Evolutionary conservation across 2,797 vertebrate genomes (phyloP).

Genomic region (Pangasius krempfi): DNA sequence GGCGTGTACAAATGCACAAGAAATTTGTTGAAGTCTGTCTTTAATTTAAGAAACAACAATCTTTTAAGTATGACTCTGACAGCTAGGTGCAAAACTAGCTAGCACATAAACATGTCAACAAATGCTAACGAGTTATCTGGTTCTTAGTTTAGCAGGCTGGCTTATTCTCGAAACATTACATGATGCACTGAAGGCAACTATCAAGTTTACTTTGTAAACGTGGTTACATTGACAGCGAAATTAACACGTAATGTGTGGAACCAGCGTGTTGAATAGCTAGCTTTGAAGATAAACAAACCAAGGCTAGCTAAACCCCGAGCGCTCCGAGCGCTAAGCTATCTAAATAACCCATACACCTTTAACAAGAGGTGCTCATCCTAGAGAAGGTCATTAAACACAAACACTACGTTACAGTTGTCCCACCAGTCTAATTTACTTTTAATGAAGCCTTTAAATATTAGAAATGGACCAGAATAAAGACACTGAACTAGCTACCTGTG

Average conservation of each 20-base stretch:
- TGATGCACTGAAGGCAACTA: not conserved
- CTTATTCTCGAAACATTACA: not conserved
- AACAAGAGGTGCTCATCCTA: not conserved
- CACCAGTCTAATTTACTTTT: not conserved
- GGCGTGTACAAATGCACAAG: not conserved
- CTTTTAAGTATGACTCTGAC: not conserved
- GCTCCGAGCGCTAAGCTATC: not conserved
- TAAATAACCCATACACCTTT: not conserved
- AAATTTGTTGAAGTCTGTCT: not conserved
- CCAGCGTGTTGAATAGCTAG: not conserved
- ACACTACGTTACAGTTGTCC: not conserved
- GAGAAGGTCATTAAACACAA: not conserved
- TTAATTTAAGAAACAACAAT: not conserved
- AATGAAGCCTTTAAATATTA: not conserved
- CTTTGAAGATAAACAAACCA: conserved; percentile 1
- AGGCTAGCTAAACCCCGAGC: not conserved
- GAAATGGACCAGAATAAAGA: not conserved
- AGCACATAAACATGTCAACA: conserved; percentile 28
- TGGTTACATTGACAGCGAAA: not conserved
- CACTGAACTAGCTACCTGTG: not conserved
- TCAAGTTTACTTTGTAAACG: not conserved
- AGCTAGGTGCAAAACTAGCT: not conserved
- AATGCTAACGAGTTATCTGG: not conserved
- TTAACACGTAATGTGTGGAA: not conserved
- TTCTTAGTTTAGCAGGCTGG: not conserved